A percentile compares a stretch with the other conserved stretches of the same genome.
phyloP scores from a whole-genome alignment of 2,113 vertebrate species.

The Delphinus delphis region DNA sequence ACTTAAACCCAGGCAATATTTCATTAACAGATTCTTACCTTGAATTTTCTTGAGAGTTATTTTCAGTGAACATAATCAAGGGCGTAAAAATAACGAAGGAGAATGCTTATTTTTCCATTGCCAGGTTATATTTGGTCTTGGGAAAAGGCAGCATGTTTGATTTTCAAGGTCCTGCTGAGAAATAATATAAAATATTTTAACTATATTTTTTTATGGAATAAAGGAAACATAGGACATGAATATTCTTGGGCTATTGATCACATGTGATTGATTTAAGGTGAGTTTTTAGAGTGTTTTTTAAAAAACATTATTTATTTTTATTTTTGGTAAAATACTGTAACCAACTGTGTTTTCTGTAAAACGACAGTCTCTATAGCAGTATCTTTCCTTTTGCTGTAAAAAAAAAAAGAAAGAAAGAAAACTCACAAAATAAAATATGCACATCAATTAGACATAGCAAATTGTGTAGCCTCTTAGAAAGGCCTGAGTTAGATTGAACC shows the following conservation, averaged over 20 bases:
- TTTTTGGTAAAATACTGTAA: conserved; percentile 1
- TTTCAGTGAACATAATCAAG: conserved; percentile 3
- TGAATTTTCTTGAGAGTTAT: conserved; percentile 7
- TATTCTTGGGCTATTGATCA: not conserved
- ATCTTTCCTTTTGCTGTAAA: conserved; percentile 59
- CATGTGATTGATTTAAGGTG: conserved; percentile 17
- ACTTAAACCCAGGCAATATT: not conserved
- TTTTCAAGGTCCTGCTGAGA: conserved; percentile 12
- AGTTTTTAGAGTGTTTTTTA: not conserved
- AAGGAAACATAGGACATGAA: not conserved
- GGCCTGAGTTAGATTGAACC: conserved; percentile 67
- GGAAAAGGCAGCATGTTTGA: not conserved
- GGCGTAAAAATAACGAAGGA: not conserved
- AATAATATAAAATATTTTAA: conserved; percentile 37
- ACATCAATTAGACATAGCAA: conserved; percentile 38
- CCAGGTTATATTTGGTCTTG: not conserved
- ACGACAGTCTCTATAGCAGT: conserved; percentile 34
- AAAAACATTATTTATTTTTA: not conserved
- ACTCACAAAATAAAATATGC: conserved; percentile 34
- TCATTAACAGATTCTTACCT: conserved; percentile 1
- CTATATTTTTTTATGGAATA: conserved; percentile 6
- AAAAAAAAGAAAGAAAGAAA: conserved; percentile 47
- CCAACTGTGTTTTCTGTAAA: conserved; percentile 50
- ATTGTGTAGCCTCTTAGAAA: conserved; percentile 65
- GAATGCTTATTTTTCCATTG: not conserved